Percentiles rank a stretch among this genome's conserved stretches.
phyloP scores from a whole-genome alignment of 2,113 vertebrate genomes.

The Oncorhynchus gorbuscha region DNA sequence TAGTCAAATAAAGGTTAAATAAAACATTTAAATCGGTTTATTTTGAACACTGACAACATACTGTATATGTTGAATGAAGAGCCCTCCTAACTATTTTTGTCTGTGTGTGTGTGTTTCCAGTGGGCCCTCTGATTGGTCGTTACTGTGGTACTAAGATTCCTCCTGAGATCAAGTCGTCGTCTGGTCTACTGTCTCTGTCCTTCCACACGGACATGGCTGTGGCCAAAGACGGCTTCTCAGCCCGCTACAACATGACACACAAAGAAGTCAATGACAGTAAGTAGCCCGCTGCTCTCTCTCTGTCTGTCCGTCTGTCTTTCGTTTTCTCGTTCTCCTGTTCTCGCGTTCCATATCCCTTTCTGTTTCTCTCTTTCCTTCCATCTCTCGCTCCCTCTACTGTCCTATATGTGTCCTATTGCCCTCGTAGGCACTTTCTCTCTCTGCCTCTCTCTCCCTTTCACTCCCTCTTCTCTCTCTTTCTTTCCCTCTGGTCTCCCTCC shows the following conservation, averaged over 20 bases:
- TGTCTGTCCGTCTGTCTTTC: constrained; percentile 1
- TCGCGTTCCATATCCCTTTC: constrained; percentile 12
- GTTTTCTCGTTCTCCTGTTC: constrained; percentile 10
- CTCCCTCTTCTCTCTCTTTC: background rate
- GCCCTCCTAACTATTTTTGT: background rate
- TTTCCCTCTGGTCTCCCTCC: background rate
- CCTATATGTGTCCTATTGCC: constrained; percentile 20
- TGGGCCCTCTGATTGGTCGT: constrained; percentile 93
- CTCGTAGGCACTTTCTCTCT: constrained; percentile 3
- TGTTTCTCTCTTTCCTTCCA: background rate
- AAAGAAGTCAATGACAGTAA: constrained; percentile 90
- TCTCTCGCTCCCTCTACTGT: background rate
- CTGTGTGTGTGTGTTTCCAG: constrained; percentile 68
- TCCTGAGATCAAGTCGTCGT: constrained; percentile 90
- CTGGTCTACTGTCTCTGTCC: constrained; percentile 90
- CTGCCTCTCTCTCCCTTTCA: background rate
- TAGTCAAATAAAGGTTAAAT: too few relatives aligned
- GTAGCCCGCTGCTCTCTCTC: constrained; percentile 50
- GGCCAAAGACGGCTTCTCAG: constrained; percentile 96
- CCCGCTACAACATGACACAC: constrained; percentile 90
- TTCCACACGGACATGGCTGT: constrained; percentile 98
- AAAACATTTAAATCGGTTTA: too few relatives aligned
- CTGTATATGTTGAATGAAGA: too few relatives aligned
- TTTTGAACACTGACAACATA: too few relatives aligned
- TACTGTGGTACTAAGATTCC: constrained; percentile 95